Base-by-base conservation (phyloP, 2,888 invertebrate species). In the Lapara coniferarum region DNA sequence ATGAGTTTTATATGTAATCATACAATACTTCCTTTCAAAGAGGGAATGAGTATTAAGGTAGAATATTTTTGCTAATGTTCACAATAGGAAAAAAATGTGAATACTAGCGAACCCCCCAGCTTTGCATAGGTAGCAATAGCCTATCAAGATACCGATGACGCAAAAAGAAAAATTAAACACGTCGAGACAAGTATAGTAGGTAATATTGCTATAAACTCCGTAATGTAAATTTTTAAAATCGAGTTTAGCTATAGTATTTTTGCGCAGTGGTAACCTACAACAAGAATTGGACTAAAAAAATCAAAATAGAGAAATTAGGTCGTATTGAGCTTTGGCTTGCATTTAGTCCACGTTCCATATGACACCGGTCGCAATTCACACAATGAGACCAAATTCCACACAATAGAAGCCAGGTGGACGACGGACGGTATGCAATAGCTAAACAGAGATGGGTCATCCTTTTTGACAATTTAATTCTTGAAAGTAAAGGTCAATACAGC, bases 361-460 rank as follows among this genome's bases (percentile, higher is more conserved):
- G 49, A 49, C 63, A 63, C 63, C 10, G 13, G 49, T 13, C 46
- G n/a, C 30, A 37, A 57, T 30, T 55, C 55, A 55, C 10, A 56
- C 56, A 25, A 57, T 57, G 57, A 57, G 30, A 46, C 16, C 12
- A 6, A 13, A 46, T 14, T 49, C 16, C 19, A 49, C 19, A 63
- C 63, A 63, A 63, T 63, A 46, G 46, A 46, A 46, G 63, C 63
- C 63, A 63, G 63, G 63, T 63, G 63, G 63, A 49, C 16, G 13
- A 49, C 49, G 63, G 63, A 49, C 46, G 13, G 19, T 7, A 49
- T 46, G 49, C 63, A 49, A 63, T 49, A 12, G 49, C 46, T 49
- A 63, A 63, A 63, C 49, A 59, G 46, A 19, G 16, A 37, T 14
- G 49, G 19, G 46, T 16, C 58, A 44, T 14, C 0, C 19, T 19